These are phyloP conservation scores for Branchellion lobata DNA, from an alignment of 2,888 invertebrate species.

Conservation along the genomic window DNA sequence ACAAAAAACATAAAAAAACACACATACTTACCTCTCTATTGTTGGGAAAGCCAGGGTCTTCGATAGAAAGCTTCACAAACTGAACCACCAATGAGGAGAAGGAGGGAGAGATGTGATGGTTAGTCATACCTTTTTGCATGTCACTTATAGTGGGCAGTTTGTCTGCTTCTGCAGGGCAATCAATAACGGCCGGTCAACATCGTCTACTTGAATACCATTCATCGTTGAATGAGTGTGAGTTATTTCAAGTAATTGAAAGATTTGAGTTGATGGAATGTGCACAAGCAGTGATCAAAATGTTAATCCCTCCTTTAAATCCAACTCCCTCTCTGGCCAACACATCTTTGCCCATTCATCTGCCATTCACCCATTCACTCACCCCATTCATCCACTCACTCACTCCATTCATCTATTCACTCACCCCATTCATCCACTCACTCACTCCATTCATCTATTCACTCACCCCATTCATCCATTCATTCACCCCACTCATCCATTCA, in stretches of 20 bases:
- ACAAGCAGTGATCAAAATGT: background rate
- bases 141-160: slow-evolving; percentile 76
- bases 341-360: no score
- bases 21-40: slow-evolving; percentile 57
- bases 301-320: background rate
- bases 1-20: background rate
- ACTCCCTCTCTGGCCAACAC: no score
- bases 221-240: no score
- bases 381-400: no score
- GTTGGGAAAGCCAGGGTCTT: slow-evolving; percentile 73
- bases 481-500: no score
- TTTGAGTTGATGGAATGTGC: background rate
- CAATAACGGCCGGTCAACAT: no score
- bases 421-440: no score
- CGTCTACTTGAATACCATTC: no score
- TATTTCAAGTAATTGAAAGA: background rate
- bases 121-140: slow-evolving; percentile 80
- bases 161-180: slow-evolving; percentile 52
- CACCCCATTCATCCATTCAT: no score
- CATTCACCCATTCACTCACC: no score
- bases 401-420: no score
- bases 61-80: slow-evolving; percentile 84
- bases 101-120: slow-evolving; percentile 76
- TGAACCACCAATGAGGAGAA: slow-evolving; percentile 83
- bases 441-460: no score